These are phyloP conservation scores for Poecilobothrus nobilitatus DNA, from an alignment of 2,888 invertebrate genomes.

Conservation along the genomic window DNA sequence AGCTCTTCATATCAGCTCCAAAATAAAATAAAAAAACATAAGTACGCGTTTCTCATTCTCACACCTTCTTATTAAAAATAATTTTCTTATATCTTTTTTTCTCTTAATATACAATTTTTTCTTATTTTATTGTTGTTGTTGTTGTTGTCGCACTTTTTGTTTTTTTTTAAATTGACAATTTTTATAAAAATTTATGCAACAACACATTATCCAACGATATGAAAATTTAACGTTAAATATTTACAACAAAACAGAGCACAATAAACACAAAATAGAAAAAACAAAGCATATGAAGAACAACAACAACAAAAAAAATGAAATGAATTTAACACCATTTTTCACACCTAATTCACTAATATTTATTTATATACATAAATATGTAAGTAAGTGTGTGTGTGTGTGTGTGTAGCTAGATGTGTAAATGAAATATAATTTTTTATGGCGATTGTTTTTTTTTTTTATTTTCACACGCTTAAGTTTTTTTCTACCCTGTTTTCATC, in stretches of 20 bases:
- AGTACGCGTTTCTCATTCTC: neutral
- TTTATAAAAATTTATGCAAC: neutral
- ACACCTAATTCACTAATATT: slow-evolving; percentile 9
- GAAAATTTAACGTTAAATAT: too few relatives aligned
- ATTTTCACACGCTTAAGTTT: neutral
- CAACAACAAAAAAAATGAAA: neutral
- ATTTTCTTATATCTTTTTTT: neutral
- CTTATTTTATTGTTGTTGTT: too few relatives aligned
- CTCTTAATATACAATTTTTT: too few relatives aligned
- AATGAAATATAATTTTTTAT: too few relatives aligned
- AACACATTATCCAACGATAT: neutral
- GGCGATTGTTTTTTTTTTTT: neutral
- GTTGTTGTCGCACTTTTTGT: neutral
- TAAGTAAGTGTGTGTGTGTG: too few relatives aligned
- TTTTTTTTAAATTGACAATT: neutral
- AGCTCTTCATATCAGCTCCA: neutral
- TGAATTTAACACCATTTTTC: slow-evolving; percentile 7
- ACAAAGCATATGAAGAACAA: neutral
- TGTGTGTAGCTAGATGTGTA: too few relatives aligned
- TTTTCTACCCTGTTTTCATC: too few relatives aligned
- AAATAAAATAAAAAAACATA: neutral
- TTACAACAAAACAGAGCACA: too few relatives aligned
- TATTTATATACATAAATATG: neutral
- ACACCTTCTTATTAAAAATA: neutral
- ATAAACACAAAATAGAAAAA: too few relatives aligned